phyloP scores from a whole-genome alignment of 2,888 invertebrate genomes.

The Gandaritis pyraliata region DNA sequence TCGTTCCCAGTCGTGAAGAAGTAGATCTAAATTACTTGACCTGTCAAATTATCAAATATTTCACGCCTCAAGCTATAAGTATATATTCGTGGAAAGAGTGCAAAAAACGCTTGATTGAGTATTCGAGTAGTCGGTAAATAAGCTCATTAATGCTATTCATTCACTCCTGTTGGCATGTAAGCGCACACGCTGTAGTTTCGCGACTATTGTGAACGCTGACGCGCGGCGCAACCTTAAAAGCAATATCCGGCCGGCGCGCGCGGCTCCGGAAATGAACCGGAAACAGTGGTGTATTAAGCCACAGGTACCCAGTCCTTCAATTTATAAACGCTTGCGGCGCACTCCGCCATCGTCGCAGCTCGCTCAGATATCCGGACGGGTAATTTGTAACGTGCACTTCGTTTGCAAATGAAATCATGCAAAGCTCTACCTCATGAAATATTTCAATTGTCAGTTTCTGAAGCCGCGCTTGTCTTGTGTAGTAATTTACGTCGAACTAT shows the following conservation, averaged over 20 bases:
- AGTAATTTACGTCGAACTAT: background rate
- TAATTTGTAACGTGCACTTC: constrained; percentile 74
- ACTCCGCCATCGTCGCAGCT: constrained; percentile 57
- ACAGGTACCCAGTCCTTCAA: constrained; percentile 84
- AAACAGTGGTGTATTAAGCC: constrained; percentile 85
- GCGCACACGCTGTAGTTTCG: constrained; percentile 51
- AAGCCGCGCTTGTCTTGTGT: background rate
- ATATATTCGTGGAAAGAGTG: too few species aligned
- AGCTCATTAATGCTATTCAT: constrained; percentile 17
- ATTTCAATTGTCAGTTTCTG: background rate
- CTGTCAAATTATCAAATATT: too few species aligned
- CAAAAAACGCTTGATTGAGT: background rate
- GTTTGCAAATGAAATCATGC: constrained; percentile 25
- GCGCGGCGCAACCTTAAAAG: constrained; percentile 83
- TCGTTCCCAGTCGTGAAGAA: too few species aligned
- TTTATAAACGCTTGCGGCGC: constrained; percentile 82
- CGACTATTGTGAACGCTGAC: constrained; percentile 61
- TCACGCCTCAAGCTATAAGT: too few species aligned
- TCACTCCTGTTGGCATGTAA: constrained; percentile 23
- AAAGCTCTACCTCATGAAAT: background rate
- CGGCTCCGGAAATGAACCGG: constrained; percentile 84
- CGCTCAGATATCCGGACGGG: constrained; percentile 68
- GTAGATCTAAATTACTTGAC: too few species aligned
- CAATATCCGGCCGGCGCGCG: constrained; percentile 85
- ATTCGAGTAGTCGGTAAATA: background rate